Evolutionary conservation across 2,113 vertebrate species (phyloP).

Genomic region (Psophia crepitans): DNA sequence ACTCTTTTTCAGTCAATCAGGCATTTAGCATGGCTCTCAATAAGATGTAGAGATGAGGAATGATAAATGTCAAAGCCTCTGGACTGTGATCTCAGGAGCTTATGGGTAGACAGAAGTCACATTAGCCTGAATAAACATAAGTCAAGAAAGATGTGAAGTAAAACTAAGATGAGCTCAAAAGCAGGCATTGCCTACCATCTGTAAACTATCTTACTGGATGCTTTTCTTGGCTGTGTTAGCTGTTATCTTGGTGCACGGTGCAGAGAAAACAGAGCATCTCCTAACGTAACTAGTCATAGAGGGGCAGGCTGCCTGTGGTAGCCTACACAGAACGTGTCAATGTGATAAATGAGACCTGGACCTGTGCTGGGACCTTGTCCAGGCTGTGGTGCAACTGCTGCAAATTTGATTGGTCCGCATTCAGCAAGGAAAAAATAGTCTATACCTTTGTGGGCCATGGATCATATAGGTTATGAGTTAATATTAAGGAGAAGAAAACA

Average conservation of each 20-base stretch:
- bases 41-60: not conserved
- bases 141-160: not conserved
- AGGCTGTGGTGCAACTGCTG: not conserved
- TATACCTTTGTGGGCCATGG: not conserved
- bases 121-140: not conserved
- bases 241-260: not conserved
- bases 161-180: not conserved
- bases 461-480: not conserved
- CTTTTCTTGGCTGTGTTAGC: not conserved
- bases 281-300: not conserved
- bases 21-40: not conserved
- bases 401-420: not conserved
- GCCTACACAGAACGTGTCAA: not conserved
- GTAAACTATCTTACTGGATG: not conserved
- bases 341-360: not conserved
- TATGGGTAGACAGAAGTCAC: not conserved
- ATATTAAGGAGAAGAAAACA: not conserved
- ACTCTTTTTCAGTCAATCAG: not conserved
- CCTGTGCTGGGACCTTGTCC: not conserved
- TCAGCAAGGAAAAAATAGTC: not conserved
- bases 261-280: not conserved
- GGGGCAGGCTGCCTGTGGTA: not conserved
- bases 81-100: conserved; percentile 1
- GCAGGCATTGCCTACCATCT: not conserved
- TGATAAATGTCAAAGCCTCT: not conserved